These are phyloP conservation scores for Camponotus vicinus DNA, from an alignment of 1,140 invertebrate genomes.

Conservation along the genomic window DNA sequence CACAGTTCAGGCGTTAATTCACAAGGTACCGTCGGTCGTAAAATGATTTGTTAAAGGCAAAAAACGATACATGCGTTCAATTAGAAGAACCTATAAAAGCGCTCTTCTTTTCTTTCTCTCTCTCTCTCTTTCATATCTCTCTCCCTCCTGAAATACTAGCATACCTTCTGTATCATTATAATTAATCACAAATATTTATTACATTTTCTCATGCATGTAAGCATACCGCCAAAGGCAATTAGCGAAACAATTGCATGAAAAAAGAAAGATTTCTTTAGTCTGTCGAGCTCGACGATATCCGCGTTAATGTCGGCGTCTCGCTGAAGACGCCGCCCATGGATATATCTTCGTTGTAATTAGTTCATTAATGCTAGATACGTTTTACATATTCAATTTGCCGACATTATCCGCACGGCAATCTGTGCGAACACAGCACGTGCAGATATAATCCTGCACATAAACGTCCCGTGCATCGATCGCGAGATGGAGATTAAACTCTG, in stretches of 20 bases:
- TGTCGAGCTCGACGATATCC: conserved; percentile 60
- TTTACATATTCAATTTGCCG: conserved; percentile 63
- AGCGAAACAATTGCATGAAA: conserved; percentile 74
- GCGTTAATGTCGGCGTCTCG: conserved; percentile 60
- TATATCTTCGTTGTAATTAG: conserved; percentile 73
- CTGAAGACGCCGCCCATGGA: conserved; percentile 60
- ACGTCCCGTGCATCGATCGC: conserved; percentile 2
- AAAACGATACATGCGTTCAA: conserved; percentile 66
- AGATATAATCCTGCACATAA: background rate
- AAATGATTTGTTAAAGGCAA: conserved; percentile 60
- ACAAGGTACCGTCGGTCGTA: conserved; percentile 3
- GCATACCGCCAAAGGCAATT: conserved; percentile 72
- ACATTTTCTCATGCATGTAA: conserved; percentile 69
- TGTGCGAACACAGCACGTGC: background rate
- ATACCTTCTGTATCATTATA: conserved; percentile 68
- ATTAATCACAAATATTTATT: conserved; percentile 80
- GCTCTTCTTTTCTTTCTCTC: conserved; percentile 3
- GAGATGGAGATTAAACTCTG: conserved; percentile 31
- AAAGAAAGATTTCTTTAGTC: conserved; percentile 68
- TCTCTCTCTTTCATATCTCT: background rate
- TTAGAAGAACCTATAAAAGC: conserved; percentile 70
- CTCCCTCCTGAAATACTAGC: conserved; percentile 41
- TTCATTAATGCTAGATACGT: conserved; percentile 67
- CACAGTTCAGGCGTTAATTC: background rate
- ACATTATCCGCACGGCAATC: conserved; percentile 54